Percentiles rank a stretch among this genome's conserved stretches.
These are phyloP conservation scores for Dichetophora obliterata DNA, from an alignment of 2,888 invertebrate genomes.

Conservation along the genomic window DNA sequence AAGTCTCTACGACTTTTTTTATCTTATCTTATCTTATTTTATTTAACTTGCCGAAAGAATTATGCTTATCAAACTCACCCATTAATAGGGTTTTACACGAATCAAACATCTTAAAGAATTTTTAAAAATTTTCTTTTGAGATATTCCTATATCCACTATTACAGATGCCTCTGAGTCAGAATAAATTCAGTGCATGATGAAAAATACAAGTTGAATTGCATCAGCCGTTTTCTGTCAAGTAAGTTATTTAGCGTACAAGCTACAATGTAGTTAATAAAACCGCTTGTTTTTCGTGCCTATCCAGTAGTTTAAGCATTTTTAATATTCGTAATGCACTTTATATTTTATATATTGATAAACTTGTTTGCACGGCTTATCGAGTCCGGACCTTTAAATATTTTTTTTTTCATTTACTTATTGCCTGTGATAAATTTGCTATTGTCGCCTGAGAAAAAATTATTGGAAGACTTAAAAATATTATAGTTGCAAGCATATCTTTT, in stretches of 20 bases:
- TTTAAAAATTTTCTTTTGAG: too few species aligned
- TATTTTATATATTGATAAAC: background rate
- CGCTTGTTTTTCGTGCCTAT: background rate
- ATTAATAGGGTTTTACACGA: too few species aligned
- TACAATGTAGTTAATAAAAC: background rate
- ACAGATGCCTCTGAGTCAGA: conserved; percentile 12
- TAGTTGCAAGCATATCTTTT: too few species aligned
- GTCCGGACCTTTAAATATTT: background rate
- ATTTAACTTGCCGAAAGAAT: too few species aligned
- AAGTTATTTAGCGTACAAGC: background rate
- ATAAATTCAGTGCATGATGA: conserved; percentile 55
- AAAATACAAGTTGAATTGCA: conserved; percentile 63
- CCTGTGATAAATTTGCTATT: too few species aligned
- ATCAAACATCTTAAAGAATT: too few species aligned
- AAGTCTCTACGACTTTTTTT: too few species aligned
- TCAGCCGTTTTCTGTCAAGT: conserved; percentile 61
- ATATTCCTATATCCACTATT: background rate
- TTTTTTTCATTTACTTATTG: too few species aligned
- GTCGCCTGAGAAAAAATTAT: too few species aligned
- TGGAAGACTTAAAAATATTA: too few species aligned
- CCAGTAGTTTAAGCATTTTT: background rate
- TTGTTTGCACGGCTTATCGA: background rate
- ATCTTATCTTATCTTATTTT: too few species aligned
- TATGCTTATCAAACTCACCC: too few species aligned
- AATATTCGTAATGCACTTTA: background rate